Evolutionary conservation across 2,888 invertebrate species (phyloP).

Genomic region (Acrobasis consociella): DNA sequence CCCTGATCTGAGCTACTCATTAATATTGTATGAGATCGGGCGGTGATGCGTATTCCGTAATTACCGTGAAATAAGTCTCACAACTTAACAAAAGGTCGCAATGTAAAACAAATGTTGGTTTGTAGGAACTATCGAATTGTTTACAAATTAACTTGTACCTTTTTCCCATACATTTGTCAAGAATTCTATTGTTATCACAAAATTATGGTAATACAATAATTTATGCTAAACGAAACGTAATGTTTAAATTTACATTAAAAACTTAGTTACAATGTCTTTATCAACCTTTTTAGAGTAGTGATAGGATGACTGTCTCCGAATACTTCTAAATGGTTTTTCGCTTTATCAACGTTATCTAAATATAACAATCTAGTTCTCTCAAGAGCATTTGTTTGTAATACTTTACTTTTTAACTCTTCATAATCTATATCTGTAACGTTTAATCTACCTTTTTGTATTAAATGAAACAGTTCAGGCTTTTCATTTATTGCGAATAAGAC

Average conservation of each 20-base stretch:
- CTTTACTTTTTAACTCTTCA: slow-evolving; percentile 68
- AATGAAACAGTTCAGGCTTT: slow-evolving; percentile 85
- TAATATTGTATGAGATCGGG: slow-evolving; percentile 16
- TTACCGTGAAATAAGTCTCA: slow-evolving; percentile 9
- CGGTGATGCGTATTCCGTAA: slow-evolving; percentile 10
- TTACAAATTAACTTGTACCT: slow-evolving; percentile 17
- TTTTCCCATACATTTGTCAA: slow-evolving; percentile 22
- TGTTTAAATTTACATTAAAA: not conserved
- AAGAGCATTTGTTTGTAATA: slow-evolving; percentile 64
- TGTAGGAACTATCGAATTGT: slow-evolving; percentile 15
- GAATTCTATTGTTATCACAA: slow-evolving; percentile 11
- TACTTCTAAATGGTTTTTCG: slow-evolving; percentile 53
- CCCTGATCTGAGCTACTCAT: slow-evolving; percentile 8
- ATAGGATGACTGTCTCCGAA: slow-evolving; percentile 67
- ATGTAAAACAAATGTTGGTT: slow-evolving; percentile 13
- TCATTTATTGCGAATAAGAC: slow-evolving; percentile 91
- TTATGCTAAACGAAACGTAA: slow-evolving; percentile 10
- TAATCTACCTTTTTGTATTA: slow-evolving; percentile 78
- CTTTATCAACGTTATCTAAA: slow-evolving; percentile 59
- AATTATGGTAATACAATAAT: slow-evolving; percentile 12
- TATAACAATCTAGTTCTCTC: slow-evolving; percentile 62
- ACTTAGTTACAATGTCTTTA: slow-evolving; percentile 53
- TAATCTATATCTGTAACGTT: slow-evolving; percentile 84
- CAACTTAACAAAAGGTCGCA: slow-evolving; percentile 1
- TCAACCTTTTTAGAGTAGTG: slow-evolving; percentile 65